These are phyloP conservation scores for Caenorhabditis panamensis DNA, from an alignment of 2,888 invertebrate species.

Conservation along the genomic window DNA sequence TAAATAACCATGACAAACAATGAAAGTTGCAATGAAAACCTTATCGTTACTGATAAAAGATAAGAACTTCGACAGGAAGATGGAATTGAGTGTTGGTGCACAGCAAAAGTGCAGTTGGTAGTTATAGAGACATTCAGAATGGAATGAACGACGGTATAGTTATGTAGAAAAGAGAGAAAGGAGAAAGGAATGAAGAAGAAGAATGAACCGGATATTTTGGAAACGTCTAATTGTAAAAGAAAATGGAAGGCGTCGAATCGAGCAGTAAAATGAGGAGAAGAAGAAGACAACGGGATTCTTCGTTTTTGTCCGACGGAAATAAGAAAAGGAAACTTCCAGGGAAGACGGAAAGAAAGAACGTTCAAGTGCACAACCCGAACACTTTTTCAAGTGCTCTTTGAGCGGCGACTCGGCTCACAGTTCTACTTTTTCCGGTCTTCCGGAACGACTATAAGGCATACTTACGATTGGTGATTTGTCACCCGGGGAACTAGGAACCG, in stretches of 20 bases:
- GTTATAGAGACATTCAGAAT: neutral
- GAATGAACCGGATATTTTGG: slow-evolving; percentile 11
- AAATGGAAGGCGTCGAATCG: slow-evolving; percentile 33
- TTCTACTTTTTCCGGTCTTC: neutral
- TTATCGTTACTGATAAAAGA: neutral
- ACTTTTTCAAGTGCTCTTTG: slow-evolving; percentile 14
- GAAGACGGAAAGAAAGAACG: slow-evolving; percentile 17
- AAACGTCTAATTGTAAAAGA: slow-evolving; percentile 31
- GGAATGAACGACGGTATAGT: too few relatives aligned
- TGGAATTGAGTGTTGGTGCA: slow-evolving; percentile 16
- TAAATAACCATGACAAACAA: too few relatives aligned
- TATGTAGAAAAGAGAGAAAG: slow-evolving; percentile 15
- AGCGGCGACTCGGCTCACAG: neutral
- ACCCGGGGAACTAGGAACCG: too few relatives aligned
- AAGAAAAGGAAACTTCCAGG: too few relatives aligned
- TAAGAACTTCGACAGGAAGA: slow-evolving; percentile 21
- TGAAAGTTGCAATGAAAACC: too few relatives aligned
- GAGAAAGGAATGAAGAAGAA: slow-evolving; percentile 5
- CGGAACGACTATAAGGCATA: slow-evolving; percentile 16
- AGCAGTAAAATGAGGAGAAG: slow-evolving; percentile 48
- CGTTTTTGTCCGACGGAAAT: too few relatives aligned
- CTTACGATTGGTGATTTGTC: too few relatives aligned
- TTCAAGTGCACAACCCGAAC: slow-evolving; percentile 29
- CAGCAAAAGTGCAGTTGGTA: slow-evolving; percentile 20
- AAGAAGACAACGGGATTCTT: neutral